These are phyloP conservation scores for Myotis vivesi DNA, from an alignment of 2,797 vertebrate genomes.

Conservation along the genomic window DNA sequence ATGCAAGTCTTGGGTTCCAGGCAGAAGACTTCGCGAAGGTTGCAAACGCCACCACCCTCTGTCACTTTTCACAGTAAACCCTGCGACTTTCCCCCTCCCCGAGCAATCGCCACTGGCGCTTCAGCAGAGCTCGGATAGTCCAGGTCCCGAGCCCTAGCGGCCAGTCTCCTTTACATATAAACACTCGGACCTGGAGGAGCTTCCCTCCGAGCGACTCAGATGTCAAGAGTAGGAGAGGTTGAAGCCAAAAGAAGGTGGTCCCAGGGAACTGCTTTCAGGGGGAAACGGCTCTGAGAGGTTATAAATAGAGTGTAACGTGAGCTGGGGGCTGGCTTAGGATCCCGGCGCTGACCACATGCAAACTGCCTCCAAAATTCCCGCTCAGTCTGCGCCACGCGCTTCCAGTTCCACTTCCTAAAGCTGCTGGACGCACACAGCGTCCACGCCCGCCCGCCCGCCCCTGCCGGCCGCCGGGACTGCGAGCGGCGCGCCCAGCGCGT, in stretches of 20 bases:
- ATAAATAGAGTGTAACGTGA: slow-evolving; percentile 99
- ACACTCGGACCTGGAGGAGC: slow-evolving; percentile 86
- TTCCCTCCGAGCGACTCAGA: slow-evolving; percentile 88
- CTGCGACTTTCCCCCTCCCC: slow-evolving; percentile 1
- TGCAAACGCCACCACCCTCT: slow-evolving; percentile 82
- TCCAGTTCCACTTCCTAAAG: slow-evolving; percentile 65
- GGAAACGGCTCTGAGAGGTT: slow-evolving; percentile 93
- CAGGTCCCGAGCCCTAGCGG: slow-evolving; percentile 45
- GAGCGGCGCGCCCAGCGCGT: background rate
- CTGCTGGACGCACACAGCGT: background rate
- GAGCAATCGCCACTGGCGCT: background rate
- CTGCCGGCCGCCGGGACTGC: background rate
- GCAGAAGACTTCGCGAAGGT: slow-evolving; percentile 82
- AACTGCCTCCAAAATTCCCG: slow-evolving; percentile 90
- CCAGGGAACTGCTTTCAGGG: slow-evolving; percentile 91
- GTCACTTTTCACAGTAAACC: slow-evolving; percentile 55
- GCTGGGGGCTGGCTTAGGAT: slow-evolving; percentile 97
- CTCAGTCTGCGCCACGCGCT: slow-evolving; percentile 75
- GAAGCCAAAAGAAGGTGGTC: slow-evolving; percentile 93
- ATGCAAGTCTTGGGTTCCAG: slow-evolving; percentile 85
- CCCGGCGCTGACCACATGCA: slow-evolving; percentile 94
- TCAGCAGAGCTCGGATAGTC: slow-evolving; percentile 30
- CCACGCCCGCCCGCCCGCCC: slow-evolving; percentile 18
- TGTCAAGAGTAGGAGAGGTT: slow-evolving; percentile 87
- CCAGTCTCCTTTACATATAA: slow-evolving; percentile 83